Conservation (phyloP, 2,888 invertebrate species). For the Lottia gigantea region DNA sequence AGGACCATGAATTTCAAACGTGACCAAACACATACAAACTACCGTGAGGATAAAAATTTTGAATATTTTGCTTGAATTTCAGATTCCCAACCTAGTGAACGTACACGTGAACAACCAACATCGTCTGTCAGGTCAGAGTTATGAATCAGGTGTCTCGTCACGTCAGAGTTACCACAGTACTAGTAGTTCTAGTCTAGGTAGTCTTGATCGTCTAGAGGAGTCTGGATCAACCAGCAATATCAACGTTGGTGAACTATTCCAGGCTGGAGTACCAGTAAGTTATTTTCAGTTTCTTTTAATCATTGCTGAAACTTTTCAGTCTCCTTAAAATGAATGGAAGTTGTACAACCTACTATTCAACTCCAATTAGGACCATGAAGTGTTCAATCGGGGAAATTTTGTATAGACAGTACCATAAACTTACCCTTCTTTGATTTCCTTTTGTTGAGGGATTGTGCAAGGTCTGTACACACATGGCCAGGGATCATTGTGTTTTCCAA, state of each 20-base stretch:
- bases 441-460: too few relatives aligned
- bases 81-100: conserved; percentile 53
- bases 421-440: too few relatives aligned
- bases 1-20: too few relatives aligned
- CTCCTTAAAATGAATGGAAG: neutral
- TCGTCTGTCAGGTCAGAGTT: conserved; percentile 69
- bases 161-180: conserved; percentile 69
- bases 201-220: conserved; percentile 77
- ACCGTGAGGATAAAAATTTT: too few relatives aligned
- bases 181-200: conserved; percentile 69
- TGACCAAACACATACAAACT: too few relatives aligned
- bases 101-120: conserved; percentile 57
- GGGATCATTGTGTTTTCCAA: too few relatives aligned
- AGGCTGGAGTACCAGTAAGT: conserved; percentile 64
- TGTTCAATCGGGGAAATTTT: too few relatives aligned
- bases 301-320: neutral
- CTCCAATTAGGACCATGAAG: neutral
- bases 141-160: conserved; percentile 68
- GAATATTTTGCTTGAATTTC: conserved; percentile 18
- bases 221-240: conserved; percentile 63
- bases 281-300: neutral
- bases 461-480: too few relatives aligned
- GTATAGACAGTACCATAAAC: too few relatives aligned
- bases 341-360: neutral
- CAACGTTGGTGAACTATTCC: conserved; percentile 66